These are phyloP conservation scores for Salvelinus alpinus DNA, from an alignment of 2,113 vertebrate genomes.

Conservation along the genomic window DNA sequence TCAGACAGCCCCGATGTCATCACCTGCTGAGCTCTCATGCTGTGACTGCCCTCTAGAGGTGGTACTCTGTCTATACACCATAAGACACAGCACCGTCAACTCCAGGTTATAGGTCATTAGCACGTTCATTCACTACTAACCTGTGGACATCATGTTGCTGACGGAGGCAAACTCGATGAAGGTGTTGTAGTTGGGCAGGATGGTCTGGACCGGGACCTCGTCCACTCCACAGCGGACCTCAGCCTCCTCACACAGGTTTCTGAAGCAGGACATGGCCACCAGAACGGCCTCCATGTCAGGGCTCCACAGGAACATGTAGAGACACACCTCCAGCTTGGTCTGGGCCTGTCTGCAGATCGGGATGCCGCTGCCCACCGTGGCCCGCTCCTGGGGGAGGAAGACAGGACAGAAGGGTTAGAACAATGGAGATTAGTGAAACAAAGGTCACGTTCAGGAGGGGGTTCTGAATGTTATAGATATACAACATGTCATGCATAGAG, in stretches of 20 bases:
- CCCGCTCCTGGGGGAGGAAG: constrained; percentile 77
- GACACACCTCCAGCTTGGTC: constrained; percentile 90
- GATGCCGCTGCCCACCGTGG: constrained; percentile 82
- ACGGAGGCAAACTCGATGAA: constrained; percentile 97
- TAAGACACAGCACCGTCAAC: background rate
- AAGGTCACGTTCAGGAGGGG: too few species aligned
- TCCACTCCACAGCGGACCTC: constrained; percentile 89
- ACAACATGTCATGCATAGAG: too few species aligned
- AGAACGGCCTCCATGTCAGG: constrained; percentile 93
- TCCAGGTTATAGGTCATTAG: background rate
- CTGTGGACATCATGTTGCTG: constrained; percentile 89
- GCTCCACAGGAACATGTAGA: constrained; percentile 98
- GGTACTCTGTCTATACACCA: background rate
- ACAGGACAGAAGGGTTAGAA: background rate
- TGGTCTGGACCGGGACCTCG: constrained; percentile 83
- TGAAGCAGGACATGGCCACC: constrained; percentile 98
- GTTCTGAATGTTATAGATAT: too few species aligned
- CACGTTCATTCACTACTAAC: constrained; percentile 48
- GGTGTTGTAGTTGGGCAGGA: constrained; percentile 91
- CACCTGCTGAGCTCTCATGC: constrained; percentile 20
- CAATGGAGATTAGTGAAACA: background rate
- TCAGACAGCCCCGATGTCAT: background rate
- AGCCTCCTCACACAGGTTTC: constrained; percentile 93
- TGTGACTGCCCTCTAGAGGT: constrained; percentile 50
- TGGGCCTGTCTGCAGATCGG: constrained; percentile 91